Percentiles rank a stretch among this genome's conserved stretches.
Evolutionary conservation across 2,113 vertebrate genomes (phyloP).

Genomic region (Marmota flaviventris): DNA sequence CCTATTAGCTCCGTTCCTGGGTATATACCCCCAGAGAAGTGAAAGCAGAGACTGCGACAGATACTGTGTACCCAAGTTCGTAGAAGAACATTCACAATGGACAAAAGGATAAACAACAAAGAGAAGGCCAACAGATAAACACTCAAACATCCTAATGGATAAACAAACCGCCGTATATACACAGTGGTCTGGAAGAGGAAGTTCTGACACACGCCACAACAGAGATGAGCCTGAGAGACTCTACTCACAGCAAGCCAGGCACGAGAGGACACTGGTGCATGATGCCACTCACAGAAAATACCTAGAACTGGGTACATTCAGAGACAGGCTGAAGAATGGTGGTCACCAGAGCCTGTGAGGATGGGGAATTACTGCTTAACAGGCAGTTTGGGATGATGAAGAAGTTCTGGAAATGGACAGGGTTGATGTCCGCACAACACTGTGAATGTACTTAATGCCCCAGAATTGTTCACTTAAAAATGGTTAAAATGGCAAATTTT

Average conservation of each 20-base stretch:
- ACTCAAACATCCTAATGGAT: background rate
- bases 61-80: background rate
- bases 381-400: background rate
- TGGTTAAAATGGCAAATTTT: background rate
- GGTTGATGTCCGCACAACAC: rapidly evolving
- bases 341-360: background rate
- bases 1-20: background rate
- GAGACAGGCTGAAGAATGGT: background rate
- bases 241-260: background rate
- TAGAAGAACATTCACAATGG: background rate
- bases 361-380: background rate
- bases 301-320: background rate
- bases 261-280: rapidly evolving
- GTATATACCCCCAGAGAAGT: background rate
- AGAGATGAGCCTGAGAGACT: background rate
- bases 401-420: background rate
- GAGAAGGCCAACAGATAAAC: background rate
- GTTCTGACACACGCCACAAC: background rate
- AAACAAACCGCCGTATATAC: background rate
- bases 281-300: rapidly evolving
- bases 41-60: background rate
- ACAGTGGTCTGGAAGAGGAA: background rate
- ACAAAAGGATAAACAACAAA: background rate
- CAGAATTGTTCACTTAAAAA: background rate
- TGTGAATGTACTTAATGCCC: background rate